Conservation (phyloP, 2,113 vertebrate genomes). For the Rhipidura dahli region DNA sequence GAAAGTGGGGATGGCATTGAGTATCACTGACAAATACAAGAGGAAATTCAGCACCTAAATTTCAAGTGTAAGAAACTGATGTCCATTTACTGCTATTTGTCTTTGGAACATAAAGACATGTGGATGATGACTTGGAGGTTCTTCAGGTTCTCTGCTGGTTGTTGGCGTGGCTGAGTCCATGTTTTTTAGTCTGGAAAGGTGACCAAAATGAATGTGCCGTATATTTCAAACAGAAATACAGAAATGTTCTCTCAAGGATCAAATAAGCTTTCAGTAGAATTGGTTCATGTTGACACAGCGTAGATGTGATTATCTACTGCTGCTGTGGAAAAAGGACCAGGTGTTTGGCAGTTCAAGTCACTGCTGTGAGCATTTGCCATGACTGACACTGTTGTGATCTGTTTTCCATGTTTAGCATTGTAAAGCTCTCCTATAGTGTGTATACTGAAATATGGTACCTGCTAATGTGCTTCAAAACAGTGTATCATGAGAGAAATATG, state of each 20-base stretch:
- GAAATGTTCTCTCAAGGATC: neutral
- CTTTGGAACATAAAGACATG: neutral
- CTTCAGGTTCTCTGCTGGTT: neutral
- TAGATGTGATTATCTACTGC: neutral
- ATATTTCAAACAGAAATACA: neutral
- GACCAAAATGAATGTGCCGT: neutral
- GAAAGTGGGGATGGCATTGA: neutral
- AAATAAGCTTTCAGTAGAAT: neutral
- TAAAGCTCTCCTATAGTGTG: neutral
- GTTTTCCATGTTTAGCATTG: neutral
- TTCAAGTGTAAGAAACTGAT: neutral
- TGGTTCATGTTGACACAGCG: neutral
- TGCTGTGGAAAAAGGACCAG: neutral
- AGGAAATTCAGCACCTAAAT: neutral
- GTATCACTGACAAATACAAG: neutral
- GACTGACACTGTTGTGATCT: neutral
- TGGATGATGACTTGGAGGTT: neutral
- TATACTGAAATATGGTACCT: neutral
- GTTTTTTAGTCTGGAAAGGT: neutral
- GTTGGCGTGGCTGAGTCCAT: fast-evolving
- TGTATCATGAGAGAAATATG: neutral
- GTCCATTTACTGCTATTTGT: neutral
- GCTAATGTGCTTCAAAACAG: neutral
- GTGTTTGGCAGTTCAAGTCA: neutral
- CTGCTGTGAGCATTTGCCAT: neutral